Conservation (phyloP, 2,113 vertebrate species). For the Campylorhamphus procurvoides region DNA sequence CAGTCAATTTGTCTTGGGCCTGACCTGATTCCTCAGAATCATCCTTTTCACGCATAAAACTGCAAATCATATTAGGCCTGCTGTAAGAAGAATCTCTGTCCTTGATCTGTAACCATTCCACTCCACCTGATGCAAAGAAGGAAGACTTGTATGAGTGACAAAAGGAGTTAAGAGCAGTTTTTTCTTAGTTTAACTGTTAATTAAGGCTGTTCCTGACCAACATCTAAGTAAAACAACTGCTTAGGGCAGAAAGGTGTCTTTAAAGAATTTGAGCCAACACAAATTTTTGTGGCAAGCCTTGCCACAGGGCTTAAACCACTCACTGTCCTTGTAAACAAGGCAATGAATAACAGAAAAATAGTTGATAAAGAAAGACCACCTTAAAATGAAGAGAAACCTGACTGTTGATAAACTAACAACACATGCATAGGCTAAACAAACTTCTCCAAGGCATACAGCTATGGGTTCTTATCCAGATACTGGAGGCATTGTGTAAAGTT, state of each 20-base stretch:
- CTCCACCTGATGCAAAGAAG: slow-evolving; percentile 64
- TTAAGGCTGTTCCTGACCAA: background rate
- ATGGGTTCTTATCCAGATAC: background rate
- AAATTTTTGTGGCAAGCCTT: background rate
- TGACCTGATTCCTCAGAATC: slow-evolving; percentile 66
- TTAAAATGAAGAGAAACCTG: background rate
- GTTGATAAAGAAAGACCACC: background rate
- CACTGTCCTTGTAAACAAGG: background rate
- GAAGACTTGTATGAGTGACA: background rate
- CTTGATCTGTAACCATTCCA: slow-evolving; percentile 81
- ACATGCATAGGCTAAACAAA: background rate
- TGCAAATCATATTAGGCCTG: slow-evolving; percentile 76
- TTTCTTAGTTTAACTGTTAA: background rate
- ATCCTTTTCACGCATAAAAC: slow-evolving; percentile 76
- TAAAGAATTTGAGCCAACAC: background rate
- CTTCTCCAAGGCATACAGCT: background rate
- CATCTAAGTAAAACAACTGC: background rate
- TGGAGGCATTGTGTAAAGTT: background rate
- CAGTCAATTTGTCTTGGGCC: slow-evolving; percentile 64
- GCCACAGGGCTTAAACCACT: background rate
- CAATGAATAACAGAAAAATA: background rate
- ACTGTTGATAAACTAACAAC: background rate
- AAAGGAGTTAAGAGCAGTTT: background rate
- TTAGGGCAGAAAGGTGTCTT: background rate
- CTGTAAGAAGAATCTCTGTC: slow-evolving; percentile 77